Percentiles rank a stretch among this genome's conserved stretches.
Conservation (phyloP, 2,797 vertebrate species). For the Lagorchestes hirsutus region DNA sequence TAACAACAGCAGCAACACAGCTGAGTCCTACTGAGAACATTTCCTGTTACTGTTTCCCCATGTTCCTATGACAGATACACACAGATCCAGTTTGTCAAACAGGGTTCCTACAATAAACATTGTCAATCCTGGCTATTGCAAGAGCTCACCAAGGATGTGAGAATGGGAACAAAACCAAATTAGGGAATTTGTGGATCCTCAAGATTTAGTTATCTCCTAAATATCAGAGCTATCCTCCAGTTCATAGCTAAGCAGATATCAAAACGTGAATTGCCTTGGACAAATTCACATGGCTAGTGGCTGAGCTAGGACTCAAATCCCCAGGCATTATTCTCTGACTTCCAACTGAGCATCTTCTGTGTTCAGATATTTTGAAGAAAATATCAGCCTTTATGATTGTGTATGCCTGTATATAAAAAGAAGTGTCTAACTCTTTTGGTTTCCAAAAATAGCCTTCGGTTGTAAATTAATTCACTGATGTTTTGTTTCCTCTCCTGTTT, state of each 20-base stretch:
- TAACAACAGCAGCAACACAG: conserved; percentile 6
- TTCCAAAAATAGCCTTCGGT: conserved; percentile 77
- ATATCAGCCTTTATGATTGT: background rate
- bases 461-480: conserved; percentile 76
- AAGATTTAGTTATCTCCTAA: background rate
- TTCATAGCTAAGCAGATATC: background rate
- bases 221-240: background rate
- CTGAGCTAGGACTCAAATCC: background rate
- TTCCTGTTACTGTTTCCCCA: background rate
- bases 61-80: background rate
- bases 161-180: conserved; percentile 15
- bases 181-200: conserved; percentile 6
- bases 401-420: conserved; percentile 55
- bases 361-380: background rate
- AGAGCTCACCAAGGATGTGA: conserved; percentile 30
- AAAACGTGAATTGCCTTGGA: background rate
- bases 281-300: background rate
- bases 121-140: conserved; percentile 22
- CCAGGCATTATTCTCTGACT: background rate
- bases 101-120: conserved; percentile 18
- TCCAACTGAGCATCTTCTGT: background rate
- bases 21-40: conserved; percentile 2
- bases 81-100: background rate
- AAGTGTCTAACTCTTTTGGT: conserved; percentile 69
- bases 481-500: conserved; percentile 76